Conservation (phyloP, 1,140 invertebrate genomes). For the Drosophila pectinifera region DNA sequence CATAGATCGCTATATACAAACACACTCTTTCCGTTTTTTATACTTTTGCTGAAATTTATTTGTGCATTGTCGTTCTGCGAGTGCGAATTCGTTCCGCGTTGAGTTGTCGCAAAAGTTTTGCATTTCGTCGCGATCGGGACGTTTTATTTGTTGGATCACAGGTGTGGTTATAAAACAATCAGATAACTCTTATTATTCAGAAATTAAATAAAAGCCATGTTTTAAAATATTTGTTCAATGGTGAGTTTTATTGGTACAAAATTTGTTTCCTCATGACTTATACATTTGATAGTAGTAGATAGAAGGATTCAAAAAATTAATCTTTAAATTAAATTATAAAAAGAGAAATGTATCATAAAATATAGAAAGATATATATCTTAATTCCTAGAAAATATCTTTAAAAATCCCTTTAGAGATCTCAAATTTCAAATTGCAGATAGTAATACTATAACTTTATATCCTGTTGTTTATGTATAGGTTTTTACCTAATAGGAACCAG, state of each 20-base stretch:
- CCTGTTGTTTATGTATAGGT: too few species aligned
- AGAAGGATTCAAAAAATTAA: too few species aligned
- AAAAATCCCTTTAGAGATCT: too few species aligned
- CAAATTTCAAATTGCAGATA: too few species aligned
- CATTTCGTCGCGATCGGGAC: constrained; percentile 3
- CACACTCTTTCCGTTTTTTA: constrained; percentile 11
- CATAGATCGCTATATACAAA: constrained; percentile 36
- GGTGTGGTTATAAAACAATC: constrained; percentile 24
- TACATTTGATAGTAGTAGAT: too few species aligned
- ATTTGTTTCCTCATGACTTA: neutral
- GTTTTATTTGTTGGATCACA: constrained; percentile 1
- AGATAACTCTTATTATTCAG: too few species aligned
- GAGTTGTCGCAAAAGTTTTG: constrained; percentile 32
- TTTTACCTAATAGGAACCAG: neutral
- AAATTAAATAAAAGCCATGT: too few species aligned
- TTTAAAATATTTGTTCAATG: neutral
- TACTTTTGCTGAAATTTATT: constrained; percentile 40
- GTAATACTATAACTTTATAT: neutral
- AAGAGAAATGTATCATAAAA: too few species aligned
- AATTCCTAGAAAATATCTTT: too few species aligned
- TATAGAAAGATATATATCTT: too few species aligned
- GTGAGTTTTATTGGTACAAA: neutral
- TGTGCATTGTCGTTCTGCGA: constrained; percentile 45
- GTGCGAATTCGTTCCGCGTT: constrained; percentile 21
- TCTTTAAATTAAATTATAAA: too few species aligned